A percentile compares a stretch with the other conserved stretches of the same genome.
Evolutionary conservation across 2,797 vertebrate genomes (phyloP).

Genomic region (Setipinna tenuifilis): DNA sequence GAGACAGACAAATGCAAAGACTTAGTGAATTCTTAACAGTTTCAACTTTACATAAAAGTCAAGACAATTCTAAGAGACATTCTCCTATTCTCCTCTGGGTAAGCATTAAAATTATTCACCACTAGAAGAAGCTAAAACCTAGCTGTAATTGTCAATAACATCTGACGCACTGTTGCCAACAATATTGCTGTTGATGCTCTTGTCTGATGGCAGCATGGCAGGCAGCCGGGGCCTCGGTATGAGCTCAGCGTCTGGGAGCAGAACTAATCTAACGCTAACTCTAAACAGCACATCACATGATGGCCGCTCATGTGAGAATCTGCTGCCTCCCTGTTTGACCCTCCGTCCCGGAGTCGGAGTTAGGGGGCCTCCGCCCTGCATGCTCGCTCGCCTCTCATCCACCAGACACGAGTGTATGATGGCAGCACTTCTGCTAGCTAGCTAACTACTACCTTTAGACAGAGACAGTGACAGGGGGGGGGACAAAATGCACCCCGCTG

Average conservation of each 20-base stretch:
- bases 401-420: background rate
- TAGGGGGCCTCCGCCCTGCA: background rate
- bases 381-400: background rate
- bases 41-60: too few species aligned
- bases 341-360: slow-evolving; percentile 34
- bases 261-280: slow-evolving; percentile 37
- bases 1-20: too few species aligned
- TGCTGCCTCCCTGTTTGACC: slow-evolving; percentile 61
- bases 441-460: background rate
- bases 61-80: too few species aligned
- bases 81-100: too few species aligned
- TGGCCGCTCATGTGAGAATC: slow-evolving; percentile 77
- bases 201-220: background rate
- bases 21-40: too few species aligned
- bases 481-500: slow-evolving; percentile 4
- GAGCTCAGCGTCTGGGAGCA: slow-evolving; percentile 30
- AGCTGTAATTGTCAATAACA: background rate
- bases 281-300: slow-evolving; percentile 56
- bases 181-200: background rate
- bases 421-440: background rate
- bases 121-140: background rate
- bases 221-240: background rate
- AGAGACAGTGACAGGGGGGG: background rate
- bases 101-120: too few species aligned
- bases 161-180: background rate